Conservation (phyloP, 1,140 invertebrate genomes). For the Globodera rostochiensis region DNA sequence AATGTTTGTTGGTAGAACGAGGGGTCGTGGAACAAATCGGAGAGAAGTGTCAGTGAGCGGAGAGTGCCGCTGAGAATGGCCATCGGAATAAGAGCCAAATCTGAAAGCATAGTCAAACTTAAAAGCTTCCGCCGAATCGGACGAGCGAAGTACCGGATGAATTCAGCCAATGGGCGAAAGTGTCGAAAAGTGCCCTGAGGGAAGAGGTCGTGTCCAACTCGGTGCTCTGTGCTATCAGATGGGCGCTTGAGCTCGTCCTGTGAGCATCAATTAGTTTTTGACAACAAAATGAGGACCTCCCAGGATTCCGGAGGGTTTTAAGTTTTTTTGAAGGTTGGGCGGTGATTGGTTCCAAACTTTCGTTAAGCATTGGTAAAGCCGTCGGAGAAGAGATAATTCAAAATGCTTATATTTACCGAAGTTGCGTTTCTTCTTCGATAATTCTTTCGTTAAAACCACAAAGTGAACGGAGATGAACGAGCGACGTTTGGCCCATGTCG, state of each 20-base stretch:
- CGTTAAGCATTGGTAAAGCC: too few species aligned
- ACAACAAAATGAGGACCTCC: too few species aligned
- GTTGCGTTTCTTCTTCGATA: neutral
- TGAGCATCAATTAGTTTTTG: too few species aligned
- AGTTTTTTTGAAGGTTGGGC: too few species aligned
- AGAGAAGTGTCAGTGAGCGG: constrained; percentile 44
- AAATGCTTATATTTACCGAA: too few species aligned
- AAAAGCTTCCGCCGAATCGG: neutral
- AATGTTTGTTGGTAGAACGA: constrained; percentile 50
- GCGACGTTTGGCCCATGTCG: constrained; percentile 45
- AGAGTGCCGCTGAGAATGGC: constrained; percentile 24
- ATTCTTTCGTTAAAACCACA: constrained; percentile 31
- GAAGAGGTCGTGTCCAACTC: constrained; percentile 60
- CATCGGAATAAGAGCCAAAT: constrained; percentile 8
- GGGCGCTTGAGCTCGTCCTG: constrained; percentile 47
- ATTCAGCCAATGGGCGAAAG: constrained; percentile 56
- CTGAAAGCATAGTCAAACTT: constrained; percentile 9
- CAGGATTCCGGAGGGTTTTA: too few species aligned
- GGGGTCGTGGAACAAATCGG: constrained; percentile 59
- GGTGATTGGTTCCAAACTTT: too few species aligned
- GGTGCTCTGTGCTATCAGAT: constrained; percentile 41
- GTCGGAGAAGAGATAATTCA: too few species aligned
- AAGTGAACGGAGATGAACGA: constrained; percentile 46
- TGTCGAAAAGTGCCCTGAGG: constrained; percentile 57
- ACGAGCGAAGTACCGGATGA: constrained; percentile 12